Conservation (phyloP, 1,140 invertebrate genomes). For the Aphaenogaster rudis region DNA sequence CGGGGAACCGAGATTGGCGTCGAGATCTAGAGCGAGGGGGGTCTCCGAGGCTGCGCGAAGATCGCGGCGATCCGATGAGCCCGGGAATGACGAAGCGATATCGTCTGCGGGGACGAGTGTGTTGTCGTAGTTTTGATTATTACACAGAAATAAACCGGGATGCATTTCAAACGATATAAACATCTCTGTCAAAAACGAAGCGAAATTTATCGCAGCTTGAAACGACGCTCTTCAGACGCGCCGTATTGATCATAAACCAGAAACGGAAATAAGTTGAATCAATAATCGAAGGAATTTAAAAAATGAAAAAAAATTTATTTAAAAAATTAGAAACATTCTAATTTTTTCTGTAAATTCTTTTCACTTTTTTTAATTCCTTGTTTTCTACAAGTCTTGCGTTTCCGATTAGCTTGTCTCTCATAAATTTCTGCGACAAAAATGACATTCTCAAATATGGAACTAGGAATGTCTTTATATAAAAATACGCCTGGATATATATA, state of each 20-base stretch:
- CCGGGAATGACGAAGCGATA: constrained; percentile 9
- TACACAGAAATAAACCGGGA: background rate
- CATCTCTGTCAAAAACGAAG: background rate
- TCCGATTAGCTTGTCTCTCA: no score
- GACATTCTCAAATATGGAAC: background rate
- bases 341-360: background rate
- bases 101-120: background rate
- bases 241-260: background rate
- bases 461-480: background rate
- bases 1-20: constrained; percentile 57
- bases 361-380: no score
- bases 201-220: background rate
- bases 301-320: background rate
- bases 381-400: no score
- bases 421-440: background rate
- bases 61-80: background rate
- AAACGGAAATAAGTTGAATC: background rate
- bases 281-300: background rate
- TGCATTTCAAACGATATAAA: background rate
- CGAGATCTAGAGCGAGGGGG: constrained; percentile 22
- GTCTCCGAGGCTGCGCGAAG: background rate
- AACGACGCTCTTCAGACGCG: background rate
- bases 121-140: constrained; percentile 24
- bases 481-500: background rate
- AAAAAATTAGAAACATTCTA: background rate